These are phyloP conservation scores for Ochotona curzoniae DNA, from an alignment of 2,113 vertebrate genomes.

Conservation along the genomic window DNA sequence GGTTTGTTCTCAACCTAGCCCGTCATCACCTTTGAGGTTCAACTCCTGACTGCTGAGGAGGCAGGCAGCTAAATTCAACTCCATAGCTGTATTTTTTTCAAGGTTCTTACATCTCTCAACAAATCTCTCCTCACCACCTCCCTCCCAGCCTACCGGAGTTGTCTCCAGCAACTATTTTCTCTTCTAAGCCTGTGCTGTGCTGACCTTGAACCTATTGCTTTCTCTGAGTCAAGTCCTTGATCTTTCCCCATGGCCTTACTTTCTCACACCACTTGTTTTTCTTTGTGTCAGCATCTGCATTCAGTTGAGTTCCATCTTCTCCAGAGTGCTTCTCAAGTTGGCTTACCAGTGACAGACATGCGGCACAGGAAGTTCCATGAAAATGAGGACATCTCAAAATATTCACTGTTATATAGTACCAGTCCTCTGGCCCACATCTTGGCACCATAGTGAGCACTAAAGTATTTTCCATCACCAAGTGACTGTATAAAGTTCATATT, in stretches of 20 bases:
- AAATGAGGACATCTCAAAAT: not conserved
- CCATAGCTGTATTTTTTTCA: not conserved
- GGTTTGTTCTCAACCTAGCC: not conserved
- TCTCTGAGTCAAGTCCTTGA: not conserved
- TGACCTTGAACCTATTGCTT: not conserved
- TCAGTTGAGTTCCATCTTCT: slow-evolving; percentile 4
- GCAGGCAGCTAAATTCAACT: not conserved
- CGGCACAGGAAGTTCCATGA: not conserved
- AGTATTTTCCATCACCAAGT: not conserved
- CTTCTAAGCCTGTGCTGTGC: not conserved
- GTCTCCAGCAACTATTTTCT: not conserved
- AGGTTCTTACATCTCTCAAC: not conserved
- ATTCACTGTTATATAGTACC: not conserved
- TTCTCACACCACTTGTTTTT: not conserved
- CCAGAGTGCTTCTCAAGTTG: not conserved
- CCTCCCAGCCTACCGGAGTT: not conserved
- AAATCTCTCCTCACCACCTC: not conserved
- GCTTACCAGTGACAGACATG: not conserved
- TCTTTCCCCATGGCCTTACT: not conserved
- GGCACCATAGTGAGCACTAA: not conserved
- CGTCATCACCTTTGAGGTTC: not conserved
- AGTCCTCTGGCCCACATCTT: not conserved
- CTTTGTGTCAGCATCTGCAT: not conserved
- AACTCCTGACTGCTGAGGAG: not conserved
- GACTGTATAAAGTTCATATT: not conserved